Base-by-base conservation (phyloP, 2,888 invertebrate species). In the Strigamia maritima region DNA sequence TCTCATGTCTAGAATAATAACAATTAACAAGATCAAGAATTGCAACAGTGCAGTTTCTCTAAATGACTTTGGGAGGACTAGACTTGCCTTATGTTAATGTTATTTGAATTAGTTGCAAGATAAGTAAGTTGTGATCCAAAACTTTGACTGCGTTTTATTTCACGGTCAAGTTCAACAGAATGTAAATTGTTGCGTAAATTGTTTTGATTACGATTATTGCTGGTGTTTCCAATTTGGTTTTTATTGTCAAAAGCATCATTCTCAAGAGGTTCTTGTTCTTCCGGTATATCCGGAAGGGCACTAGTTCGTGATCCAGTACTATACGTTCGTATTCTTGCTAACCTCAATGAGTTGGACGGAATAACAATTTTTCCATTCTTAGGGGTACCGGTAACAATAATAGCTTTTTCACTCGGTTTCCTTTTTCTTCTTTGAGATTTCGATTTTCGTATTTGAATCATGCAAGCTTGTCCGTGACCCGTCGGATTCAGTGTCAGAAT, bases 271-370 rank as follows among this genome's bases (percentile, higher is more conserved):
- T 70, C 70, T n/a, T 28, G 70, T 7, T 70, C 70, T n/a, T 70
- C 70, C n/a, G 70, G 70, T 24, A 70, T 70, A 28, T 70, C 70
- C 14, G 70, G 70, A 26, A 70, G 70, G 28, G 70, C 70, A 70
- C 70, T 70, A 10, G 70, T 70, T 70, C 70, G 24, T 12, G 70
- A 70, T 28, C 70, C 70, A 26, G 70, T 70, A n/a, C 70, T 70
- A 28, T 70, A 70, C 1, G 70, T 70, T 28, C 70, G 12, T 16
- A 70, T 70, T 28, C 70, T 70, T 7, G 70, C 70, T 14, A 70
- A n/a, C 26, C 70, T 12, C 28, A 70, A 16, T 1, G 70, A 16
- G 7, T 26, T 70, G 14, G 70, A 10, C 10, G 70, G 16, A 28
- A 28, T 4, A n/a, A 28, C 26, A 28, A 70, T 70, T n/a, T 70